Evolutionary conservation across 2,113 vertebrate species (phyloP), one percentile per base, ranked within the genome.

Genomic region (Opisthocomus hoazin): DNA sequence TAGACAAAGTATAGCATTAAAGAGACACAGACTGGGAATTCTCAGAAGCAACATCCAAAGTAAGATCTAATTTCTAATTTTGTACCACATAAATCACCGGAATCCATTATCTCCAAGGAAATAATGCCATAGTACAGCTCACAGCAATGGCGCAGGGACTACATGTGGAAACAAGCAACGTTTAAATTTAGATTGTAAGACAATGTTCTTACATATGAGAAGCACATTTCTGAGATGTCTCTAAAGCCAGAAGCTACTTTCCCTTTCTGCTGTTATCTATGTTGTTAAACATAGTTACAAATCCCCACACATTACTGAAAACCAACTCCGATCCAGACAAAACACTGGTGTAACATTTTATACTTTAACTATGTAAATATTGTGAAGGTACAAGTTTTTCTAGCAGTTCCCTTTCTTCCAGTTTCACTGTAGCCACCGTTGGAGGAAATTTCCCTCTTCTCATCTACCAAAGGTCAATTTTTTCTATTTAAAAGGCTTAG

Each of bases 281-380:
- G 90, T 90, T 95, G 84, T 93, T 94, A 96, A 97, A 96, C 74
- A 92, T 9, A 77, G 92, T 92, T 97, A 70, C 64, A 58, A 98
- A 96, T 96, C 95, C 89, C 54, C 78, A 91, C 84, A 85, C 84
- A 63, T 85, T 61, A 82, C 93, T 94, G 92, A 80, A 98, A 98
- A 97, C 61, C 93, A 97, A 85, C 93, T 97, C 95, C 66, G 66
- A 74, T 96, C 80, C 96, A 97, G 84, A 97, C 91, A 97, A 95
- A 97, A 87, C 92, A 96, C 23, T 83, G 64, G 60, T 93, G 86
- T 89, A 95, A 93, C 71, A 86, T 94, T 96, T 96, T 92, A 60
- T 68, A 95, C 90, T 88, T 97, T 94, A 96, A 94, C 96, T 94
- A 95, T 80, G 85, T 73, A 94, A 95, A 92, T 92, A 65, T n/a